These are phyloP conservation scores for Limnodromus scolopaceus DNA, from an alignment of 2,797 vertebrate genomes.

Conservation along the genomic window DNA sequence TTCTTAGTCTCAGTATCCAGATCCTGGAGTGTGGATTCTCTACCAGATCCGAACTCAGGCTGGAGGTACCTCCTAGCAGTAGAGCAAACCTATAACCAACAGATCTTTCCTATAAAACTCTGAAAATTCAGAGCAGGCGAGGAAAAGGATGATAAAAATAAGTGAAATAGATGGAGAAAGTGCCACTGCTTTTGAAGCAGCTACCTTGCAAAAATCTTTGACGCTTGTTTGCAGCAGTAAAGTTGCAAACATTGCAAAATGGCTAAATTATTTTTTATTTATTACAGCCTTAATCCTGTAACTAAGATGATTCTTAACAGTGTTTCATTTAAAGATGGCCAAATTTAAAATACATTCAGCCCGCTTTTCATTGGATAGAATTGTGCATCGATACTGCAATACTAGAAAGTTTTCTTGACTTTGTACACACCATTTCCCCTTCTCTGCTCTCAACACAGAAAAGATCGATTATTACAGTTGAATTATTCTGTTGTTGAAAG, in stretches of 20 bases:
- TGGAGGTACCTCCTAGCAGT: neutral
- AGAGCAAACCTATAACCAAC: neutral
- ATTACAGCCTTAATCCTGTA: neutral
- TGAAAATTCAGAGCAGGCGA: neutral
- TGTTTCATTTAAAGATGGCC: neutral
- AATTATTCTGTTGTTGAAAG: neutral
- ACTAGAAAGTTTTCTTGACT: neutral
- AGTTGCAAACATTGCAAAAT: neutral
- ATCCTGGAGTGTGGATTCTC: neutral
- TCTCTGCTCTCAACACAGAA: neutral
- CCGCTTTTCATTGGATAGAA: neutral
- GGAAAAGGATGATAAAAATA: neutral
- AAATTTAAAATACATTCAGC: neutral
- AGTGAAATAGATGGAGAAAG: neutral
- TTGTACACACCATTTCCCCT: neutral
- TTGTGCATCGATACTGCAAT: neutral
- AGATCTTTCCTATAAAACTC: neutral
- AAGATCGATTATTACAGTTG: neutral
- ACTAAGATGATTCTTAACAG: neutral
- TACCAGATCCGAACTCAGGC: neutral
- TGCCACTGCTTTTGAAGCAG: neutral
- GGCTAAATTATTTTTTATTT: neutral
- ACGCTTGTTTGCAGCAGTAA: neutral
- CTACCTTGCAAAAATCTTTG: neutral
- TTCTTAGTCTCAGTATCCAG: neutral